Percentiles rank a stretch among this genome's conserved stretches.
Evolutionary conservation across 2,113 vertebrate species (phyloP).

Genomic region (Poicephalus meyeri): DNA sequence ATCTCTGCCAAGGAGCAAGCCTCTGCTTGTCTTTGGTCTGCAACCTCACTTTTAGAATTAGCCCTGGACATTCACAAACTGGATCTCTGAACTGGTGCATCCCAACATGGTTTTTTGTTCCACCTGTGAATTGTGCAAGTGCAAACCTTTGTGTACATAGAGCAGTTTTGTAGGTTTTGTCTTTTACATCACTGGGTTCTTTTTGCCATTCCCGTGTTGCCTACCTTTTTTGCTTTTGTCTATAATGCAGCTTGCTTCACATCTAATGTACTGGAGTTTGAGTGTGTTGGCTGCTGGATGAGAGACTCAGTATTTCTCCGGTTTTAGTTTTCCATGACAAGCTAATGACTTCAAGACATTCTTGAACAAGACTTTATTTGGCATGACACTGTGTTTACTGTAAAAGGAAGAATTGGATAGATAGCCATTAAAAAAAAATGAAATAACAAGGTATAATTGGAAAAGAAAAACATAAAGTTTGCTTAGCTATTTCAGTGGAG

Average conservation of each 20-base stretch:
- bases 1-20: background rate
- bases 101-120: background rate
- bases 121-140: background rate
- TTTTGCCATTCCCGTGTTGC: background rate
- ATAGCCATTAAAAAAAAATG: background rate
- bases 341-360: background rate
- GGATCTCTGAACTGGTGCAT: background rate
- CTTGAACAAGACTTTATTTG: background rate
- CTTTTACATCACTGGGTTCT: background rate
- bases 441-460: background rate
- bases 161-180: background rate
- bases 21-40: background rate
- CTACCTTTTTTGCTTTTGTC: background rate
- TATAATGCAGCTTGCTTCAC: background rate
- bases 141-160: background rate
- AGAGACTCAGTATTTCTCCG: background rate
- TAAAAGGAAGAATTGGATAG: background rate
- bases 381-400: background rate
- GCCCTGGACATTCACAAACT: background rate
- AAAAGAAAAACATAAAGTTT: background rate
- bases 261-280: background rate
- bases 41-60: background rate
- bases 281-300: background rate
- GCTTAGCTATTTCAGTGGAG: background rate
- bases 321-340: background rate